Evolutionary conservation across 1,140 invertebrate genomes (phyloP), one percentile per base, ranked within the genome.

Genomic region (Drosophila triauraria): DNA sequence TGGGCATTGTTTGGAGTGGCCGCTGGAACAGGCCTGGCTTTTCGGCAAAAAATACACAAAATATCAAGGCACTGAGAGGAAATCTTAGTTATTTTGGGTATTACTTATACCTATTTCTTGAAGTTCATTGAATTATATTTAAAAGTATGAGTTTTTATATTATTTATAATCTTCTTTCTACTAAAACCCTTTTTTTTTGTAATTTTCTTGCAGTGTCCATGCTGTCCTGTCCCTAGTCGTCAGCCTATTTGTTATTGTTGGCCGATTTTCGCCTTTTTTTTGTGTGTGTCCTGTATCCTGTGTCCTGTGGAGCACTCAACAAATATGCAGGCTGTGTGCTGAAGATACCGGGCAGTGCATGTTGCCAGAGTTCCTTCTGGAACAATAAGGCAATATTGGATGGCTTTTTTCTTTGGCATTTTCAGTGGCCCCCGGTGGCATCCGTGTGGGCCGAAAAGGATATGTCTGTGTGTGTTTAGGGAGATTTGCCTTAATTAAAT

Each of bases 401-500:
- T 23, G 48, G 48, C 38, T 32, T 38, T 30, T 60, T 63, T 58
- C 43, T 62, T 20, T 62, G 64, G 60, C 60, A 70, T 75, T 75
- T 72, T 65, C 80, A 75, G 62, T 51, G 59, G 62, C 62, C 59
- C 20, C 48, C 43, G 69, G 69, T 56, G 35, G 62, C 42, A 46
- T 57, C 27, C 44, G 23, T 57, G 23, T 57, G 43, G 35, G 30
- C 12, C 35, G 20, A 38, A 25, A 23, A 9, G 53, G 32, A 54
- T 54, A n/a, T 13, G 30, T 53, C 35, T 58, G 53, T 72, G 56
- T 87, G 53, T 80, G 78, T 77, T 88, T 87, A 87, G 80, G 64
- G 64, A 80, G 84, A 88, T 84, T 88, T 88, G 84, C 60, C 61
- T 83, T 87, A 87, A 87, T 87, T 87, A 87, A 87, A 87, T 87